Base-by-base conservation (phyloP, 1,140 invertebrate genomes). In the Diploscapter pachys region DNA sequence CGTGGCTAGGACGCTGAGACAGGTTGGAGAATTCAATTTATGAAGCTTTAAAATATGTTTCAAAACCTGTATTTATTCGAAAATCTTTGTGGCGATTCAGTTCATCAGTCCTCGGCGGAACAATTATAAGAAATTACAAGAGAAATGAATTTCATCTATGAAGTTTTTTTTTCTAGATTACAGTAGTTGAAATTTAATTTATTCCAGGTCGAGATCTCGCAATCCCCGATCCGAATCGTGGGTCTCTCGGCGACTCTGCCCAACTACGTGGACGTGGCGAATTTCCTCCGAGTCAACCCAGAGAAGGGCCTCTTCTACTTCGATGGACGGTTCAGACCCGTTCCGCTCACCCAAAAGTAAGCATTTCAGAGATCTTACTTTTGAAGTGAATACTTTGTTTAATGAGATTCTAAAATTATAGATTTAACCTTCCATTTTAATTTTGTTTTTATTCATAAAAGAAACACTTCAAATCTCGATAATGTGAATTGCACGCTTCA, bases 151-250 rank as follows among this genome's bases (percentile, higher is more conserved):
- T 59, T 13, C 13, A 9, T 9, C 2, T 9, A 59, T 59, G 9
- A 59, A 11, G 9, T 59, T 59, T 59, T 59, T 59, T 59, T 13
- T 11, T 59, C 13, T 59, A 13, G 9, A 13, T 13, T 59, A 13
- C 13, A 13, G 13, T 13, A 11, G 13, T 11, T 11, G 57, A 11
- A 59, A 11, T 11, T 59, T 59, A 11, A 13, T 59, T 48, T n/a
- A n/a, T 57, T 69, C 9, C 52, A 71, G 69, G 93, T 98, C 0
- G 95, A 98, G 85, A 92, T 93, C 8, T 92, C 93, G 0, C 96
- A 99, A 87, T 93, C 91, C 73, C 96, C 97, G 93, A 98, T 98
- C 65, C 89, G 96, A 69, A 97, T 99, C 73, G 91, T 99, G n/a
- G 96, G 96, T 55, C 86, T 99, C 6, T 98, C 96, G 0, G 97